phyloP scores from a whole-genome alignment of 2,797 vertebrate species.

The Mastacembelus armatus region DNA sequence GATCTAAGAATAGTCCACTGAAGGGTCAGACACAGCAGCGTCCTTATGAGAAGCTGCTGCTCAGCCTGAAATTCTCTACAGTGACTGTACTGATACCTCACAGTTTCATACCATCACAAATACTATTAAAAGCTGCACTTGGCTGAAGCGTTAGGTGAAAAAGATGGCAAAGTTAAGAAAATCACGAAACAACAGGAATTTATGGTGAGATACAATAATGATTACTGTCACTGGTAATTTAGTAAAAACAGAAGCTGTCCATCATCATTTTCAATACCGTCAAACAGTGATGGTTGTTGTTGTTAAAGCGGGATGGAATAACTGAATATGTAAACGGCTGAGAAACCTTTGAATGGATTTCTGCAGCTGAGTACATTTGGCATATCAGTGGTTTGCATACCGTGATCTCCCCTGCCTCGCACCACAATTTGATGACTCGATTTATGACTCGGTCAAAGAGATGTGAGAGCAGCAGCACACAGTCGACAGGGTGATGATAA shows the following conservation, averaged over 20 bases:
- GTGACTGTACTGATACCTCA: slow-evolving; percentile 9
- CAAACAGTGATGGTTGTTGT: too few relatives aligned
- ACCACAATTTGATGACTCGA: too few relatives aligned
- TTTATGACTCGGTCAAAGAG: too few relatives aligned
- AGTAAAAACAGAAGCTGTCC: background rate
- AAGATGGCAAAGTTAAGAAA: background rate
- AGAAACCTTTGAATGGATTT: background rate
- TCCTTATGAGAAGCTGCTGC: slow-evolving; percentile 46
- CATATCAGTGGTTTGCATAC: too few relatives aligned
- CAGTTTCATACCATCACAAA: slow-evolving; percentile 24
- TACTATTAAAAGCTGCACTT: too few relatives aligned
- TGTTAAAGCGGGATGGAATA: too few relatives aligned
- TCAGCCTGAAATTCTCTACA: slow-evolving; percentile 16
- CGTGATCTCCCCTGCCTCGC: too few relatives aligned
- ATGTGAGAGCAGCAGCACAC: too few relatives aligned
- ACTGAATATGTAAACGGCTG: too few relatives aligned
- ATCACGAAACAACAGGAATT: background rate
- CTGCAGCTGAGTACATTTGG: background rate
- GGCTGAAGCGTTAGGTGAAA: too few relatives aligned
- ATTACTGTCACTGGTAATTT: background rate
- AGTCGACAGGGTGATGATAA: too few relatives aligned
- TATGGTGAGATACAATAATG: background rate
- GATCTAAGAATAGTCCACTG: slow-evolving; percentile 74
- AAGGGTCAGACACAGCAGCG: slow-evolving; percentile 28
- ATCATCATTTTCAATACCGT: background rate